Evolutionary conservation across 2,113 vertebrate genomes (phyloP), one percentile per base, ranked within the genome.

Genomic region (Caranx melampygus): DNA sequence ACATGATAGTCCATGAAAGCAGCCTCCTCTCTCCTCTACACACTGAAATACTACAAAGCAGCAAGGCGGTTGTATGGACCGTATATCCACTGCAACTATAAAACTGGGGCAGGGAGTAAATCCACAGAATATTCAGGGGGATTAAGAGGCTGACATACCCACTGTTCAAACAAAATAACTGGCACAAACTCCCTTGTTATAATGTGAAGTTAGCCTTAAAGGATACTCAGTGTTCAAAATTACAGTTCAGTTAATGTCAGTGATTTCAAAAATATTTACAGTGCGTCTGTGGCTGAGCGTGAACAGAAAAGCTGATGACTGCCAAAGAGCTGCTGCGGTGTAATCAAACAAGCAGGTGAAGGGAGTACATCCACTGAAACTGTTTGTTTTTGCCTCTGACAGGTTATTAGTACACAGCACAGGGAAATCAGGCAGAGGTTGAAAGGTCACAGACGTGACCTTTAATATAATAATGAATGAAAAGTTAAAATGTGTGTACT

Each of bases 161-260:
- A 64, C 59, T 71, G 60, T 65, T 75, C 21, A 70, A 68, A 82
- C 20, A 55, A 75, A 82, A 58, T 49, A 63, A 33, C 58, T 68
- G 37, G 58, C 64, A 81, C 73, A 80, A 66, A 34, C 31, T 4
- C 6, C 33, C 15, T 35, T 44, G 37, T 63, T 63, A 49, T 45
- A 49, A 65, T 72, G 52, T 72, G 57, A 72, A 79, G 20, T 57
- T 57, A 47, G 14, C 67, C 49, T 37, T 57, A 45, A 66, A 61
- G 37, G 37, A 71, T 18, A 45, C 45, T 55, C 33, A 62, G 64
- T 37, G 40, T 21, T 42, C 2, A 52, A 14, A 54, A 21, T 54
- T 14, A n/a, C 26, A 66, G 15, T 26, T 26, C 26, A 26, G 26
- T 26, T 26, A 26, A 26, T 26, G 26, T 26, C 26, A 26, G 26